Evolutionary conservation across 2,113 vertebrate genomes (phyloP).

Genomic region (Lasiurus borealis): DNA sequence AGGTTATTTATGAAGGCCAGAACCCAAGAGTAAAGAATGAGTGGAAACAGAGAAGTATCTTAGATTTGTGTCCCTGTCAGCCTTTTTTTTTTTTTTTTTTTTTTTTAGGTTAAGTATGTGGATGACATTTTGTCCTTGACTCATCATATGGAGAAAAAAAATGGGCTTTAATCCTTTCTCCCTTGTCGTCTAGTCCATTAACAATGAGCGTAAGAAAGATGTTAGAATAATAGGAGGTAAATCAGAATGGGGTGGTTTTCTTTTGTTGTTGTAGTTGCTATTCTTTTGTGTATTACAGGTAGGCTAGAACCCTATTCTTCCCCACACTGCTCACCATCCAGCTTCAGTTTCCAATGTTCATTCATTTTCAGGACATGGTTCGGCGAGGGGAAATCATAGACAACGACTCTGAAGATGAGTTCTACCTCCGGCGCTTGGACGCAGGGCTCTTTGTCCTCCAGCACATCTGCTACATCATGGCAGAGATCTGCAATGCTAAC

Average conservation of each 20-base stretch:
- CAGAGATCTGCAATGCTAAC: conserved; percentile 95
- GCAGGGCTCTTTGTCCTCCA: conserved; percentile 97
- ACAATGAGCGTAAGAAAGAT: not conserved
- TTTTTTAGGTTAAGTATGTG: not conserved
- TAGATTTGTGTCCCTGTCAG: not conserved
- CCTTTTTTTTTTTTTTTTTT: conserved; percentile 9
- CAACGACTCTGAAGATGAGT: conserved; percentile 94
- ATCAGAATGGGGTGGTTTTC: not conserved
- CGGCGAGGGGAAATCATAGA: conserved; percentile 97
- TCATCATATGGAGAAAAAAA: not conserved
- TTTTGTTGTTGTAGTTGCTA: not conserved
- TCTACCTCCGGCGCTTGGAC: conserved; percentile 96
- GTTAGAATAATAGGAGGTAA: not conserved
- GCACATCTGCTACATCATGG: conserved; percentile 98
- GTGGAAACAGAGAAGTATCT: not conserved
- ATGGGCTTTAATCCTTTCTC: not conserved
- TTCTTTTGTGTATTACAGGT: not conserved
- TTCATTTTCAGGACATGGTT: conserved; percentile 93
- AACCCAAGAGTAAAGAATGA: not conserved
- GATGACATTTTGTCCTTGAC: conserved; percentile 32
- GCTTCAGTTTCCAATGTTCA: not conserved
- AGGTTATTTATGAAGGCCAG: not conserved
- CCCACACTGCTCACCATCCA: too few relatives aligned
- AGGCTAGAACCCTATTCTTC: not conserved
- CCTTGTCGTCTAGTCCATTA: not conserved